Base-by-base conservation (phyloP, 2,888 invertebrate species). In the Coelinius sp. region DNA sequence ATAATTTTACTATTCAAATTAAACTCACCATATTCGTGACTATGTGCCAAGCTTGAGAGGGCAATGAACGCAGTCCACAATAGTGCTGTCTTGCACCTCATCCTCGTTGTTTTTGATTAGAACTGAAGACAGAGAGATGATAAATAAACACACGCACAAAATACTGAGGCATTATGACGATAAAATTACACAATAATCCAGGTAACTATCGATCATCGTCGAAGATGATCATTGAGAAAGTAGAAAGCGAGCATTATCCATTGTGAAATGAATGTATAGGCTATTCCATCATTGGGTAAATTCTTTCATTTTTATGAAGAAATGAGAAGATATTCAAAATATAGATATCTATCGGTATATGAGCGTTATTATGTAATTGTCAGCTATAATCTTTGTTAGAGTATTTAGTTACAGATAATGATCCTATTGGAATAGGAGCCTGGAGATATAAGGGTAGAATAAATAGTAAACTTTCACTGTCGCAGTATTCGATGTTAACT, bases 161-260 rank as follows among this genome's bases (percentile, higher is more conserved):
- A 59, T 59, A 12, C 7, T n/a, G 10, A 31, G 31, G 31, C 20
- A 59, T 59, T 31, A 59, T 59, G 59, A 59, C 20, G 31, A 20
- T 35, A 35, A 59, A 35, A 59, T 59, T 59, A 59, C 59, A 59
- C 59, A 59, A 59, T 59, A 20, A 4, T 31, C 7, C 20, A 17
- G 22, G 62, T 66, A 24, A 46, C 44, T 72, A 56, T 72, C 64
- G 72, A 64, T 68, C 68, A 72, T 72, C 64, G 31, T 31, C 10
- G 41, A 44, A 22, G 72, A 72, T 72, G 38, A 63, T 73, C 68
- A 65, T 68, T 74, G 79, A 76, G 82, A 81, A 80, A 82, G 83
- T 81, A 82, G 83, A 84, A 83, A 83, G 85, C 68, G 73, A 76
- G 83, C 82, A 84, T 78, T 77, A 76, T 80, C 80, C 62, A 80